These are phyloP conservation scores for Eugnorisma glareosa DNA, from an alignment of 2,888 invertebrate species.

Conservation along the genomic window DNA sequence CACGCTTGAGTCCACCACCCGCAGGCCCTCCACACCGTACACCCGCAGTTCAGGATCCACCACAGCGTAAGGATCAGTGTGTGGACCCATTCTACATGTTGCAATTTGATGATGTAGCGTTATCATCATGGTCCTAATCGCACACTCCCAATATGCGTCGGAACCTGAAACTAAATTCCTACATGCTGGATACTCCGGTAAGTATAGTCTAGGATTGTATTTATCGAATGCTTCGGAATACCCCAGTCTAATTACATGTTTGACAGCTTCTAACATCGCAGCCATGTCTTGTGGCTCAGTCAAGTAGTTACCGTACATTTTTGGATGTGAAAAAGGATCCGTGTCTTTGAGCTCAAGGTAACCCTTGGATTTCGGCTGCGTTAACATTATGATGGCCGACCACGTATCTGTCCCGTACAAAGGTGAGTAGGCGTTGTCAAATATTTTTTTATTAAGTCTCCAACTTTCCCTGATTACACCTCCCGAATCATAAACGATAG, in stretches of 20 bases:
- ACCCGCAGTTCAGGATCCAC: slow-evolving; percentile 92
- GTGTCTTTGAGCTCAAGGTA: slow-evolving; percentile 92
- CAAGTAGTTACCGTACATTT: slow-evolving; percentile 95
- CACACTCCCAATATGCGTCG: slow-evolving; percentile 94
- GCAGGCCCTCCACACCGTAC: slow-evolving; percentile 91
- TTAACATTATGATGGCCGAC: slow-evolving; percentile 92
- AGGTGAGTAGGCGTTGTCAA: slow-evolving; percentile 89
- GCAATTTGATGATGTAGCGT: slow-evolving; percentile 91
- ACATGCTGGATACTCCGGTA: slow-evolving; percentile 90
- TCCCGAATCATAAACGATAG: slow-evolving; percentile 91
- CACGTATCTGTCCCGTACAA: slow-evolving; percentile 91
- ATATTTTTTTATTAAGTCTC: slow-evolving; percentile 90
- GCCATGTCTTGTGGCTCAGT: slow-evolving; percentile 92
- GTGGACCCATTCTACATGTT: slow-evolving; percentile 94
- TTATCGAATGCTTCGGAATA: slow-evolving; percentile 91
- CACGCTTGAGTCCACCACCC: slow-evolving; percentile 93
- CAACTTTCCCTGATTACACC: slow-evolving; percentile 88
- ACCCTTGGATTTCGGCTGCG: slow-evolving; percentile 94
- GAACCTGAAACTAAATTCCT: slow-evolving; percentile 85
- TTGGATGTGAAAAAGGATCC: slow-evolving; percentile 94
- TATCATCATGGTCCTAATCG: slow-evolving; percentile 90
- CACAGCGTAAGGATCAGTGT: slow-evolving; percentile 91
- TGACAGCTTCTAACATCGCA: slow-evolving; percentile 91
- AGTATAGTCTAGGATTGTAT: slow-evolving; percentile 88
- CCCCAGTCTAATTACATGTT: slow-evolving; percentile 90